These are phyloP conservation scores for Heterodera schachtii DNA, from an alignment of 1,140 invertebrate genomes.

Conservation along the genomic window DNA sequence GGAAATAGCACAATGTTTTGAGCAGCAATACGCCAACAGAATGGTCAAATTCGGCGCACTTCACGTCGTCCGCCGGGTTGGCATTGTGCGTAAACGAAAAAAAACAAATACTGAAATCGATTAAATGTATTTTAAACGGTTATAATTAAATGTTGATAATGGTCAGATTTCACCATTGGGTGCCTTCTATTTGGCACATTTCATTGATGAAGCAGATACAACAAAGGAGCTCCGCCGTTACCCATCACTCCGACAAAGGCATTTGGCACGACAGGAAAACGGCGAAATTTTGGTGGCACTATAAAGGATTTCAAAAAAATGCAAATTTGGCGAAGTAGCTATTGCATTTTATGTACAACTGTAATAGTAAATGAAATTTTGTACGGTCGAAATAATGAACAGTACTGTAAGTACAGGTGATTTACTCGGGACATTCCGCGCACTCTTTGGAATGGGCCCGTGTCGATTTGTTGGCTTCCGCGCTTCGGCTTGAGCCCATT, in stretches of 20 bases:
- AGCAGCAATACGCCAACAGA: conserved; percentile 53
- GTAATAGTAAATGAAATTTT: too few relatives aligned
- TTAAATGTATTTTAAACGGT: conserved; percentile 11
- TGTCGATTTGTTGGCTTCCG: conserved; percentile 42
- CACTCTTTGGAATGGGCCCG: conserved; percentile 48
- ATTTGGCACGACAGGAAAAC: conserved; percentile 31
- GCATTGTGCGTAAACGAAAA: conserved; percentile 30
- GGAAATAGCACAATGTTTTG: conserved; percentile 42
- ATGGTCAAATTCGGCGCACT: conserved; percentile 47
- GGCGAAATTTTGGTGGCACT: conserved; percentile 31
- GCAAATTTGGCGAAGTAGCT: background rate
- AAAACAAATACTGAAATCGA: conserved; percentile 13
- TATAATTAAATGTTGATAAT: background rate
- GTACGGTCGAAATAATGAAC: too few relatives aligned
- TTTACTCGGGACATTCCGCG: conserved; percentile 55
- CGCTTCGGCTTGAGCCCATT: conserved; percentile 44
- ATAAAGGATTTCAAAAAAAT: conserved; percentile 12
- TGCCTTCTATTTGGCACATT: conserved; percentile 37
- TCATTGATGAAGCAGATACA: conserved; percentile 34
- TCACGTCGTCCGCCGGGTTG: conserved; percentile 50
- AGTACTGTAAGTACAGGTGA: conserved; percentile 33
- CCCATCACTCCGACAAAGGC: conserved; percentile 1
- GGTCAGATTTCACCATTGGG: conserved; percentile 25
- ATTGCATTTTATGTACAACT: too few relatives aligned
- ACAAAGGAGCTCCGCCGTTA: background rate